Conservation (phyloP, 2,797 vertebrate species). For the Anabacerthia variegaticeps region DNA sequence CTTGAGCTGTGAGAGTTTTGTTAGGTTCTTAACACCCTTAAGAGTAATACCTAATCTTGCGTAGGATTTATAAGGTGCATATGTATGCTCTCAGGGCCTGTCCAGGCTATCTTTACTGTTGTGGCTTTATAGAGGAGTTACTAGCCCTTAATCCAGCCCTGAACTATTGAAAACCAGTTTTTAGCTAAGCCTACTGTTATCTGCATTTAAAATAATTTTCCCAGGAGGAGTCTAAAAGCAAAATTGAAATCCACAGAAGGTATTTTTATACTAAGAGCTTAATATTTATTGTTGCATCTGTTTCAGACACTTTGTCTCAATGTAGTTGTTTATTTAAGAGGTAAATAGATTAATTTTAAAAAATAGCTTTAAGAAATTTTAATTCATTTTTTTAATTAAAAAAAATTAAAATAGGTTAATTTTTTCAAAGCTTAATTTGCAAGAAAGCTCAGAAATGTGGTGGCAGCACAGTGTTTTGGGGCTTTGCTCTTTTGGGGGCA, state of each 20-base stretch:
- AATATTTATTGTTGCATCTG: not conserved
- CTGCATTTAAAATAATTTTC: slow-evolving; percentile 48
- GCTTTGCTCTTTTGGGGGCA: not conserved
- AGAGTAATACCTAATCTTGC: not conserved
- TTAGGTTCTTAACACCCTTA: not conserved
- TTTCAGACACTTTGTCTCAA: slow-evolving; percentile 14
- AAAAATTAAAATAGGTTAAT: not conserved
- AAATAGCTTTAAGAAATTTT: not conserved
- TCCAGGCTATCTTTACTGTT: not conserved
- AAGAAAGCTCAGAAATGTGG: not conserved
- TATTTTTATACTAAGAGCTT: slow-evolving; percentile 11
- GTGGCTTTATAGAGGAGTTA: slow-evolving; percentile 27
- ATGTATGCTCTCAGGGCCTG: not conserved
- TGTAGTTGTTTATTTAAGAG: not conserved
- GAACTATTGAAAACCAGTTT: slow-evolving; percentile 24
- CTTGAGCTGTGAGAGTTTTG: not conserved
- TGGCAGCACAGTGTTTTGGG: accelerated
- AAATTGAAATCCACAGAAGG: slow-evolving; percentile 57
- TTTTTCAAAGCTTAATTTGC: not conserved
- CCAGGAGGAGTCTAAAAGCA: slow-evolving; percentile 23
- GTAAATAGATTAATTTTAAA: not conserved
- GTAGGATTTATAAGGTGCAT: slow-evolving; percentile 8
- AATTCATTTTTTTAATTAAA: not conserved
- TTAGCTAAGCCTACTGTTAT: slow-evolving; percentile 8
- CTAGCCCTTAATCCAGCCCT: not conserved